These are phyloP conservation scores for Chinchilla lanigera DNA, from an alignment of 2,113 vertebrate species.

Conservation along the genomic window DNA sequence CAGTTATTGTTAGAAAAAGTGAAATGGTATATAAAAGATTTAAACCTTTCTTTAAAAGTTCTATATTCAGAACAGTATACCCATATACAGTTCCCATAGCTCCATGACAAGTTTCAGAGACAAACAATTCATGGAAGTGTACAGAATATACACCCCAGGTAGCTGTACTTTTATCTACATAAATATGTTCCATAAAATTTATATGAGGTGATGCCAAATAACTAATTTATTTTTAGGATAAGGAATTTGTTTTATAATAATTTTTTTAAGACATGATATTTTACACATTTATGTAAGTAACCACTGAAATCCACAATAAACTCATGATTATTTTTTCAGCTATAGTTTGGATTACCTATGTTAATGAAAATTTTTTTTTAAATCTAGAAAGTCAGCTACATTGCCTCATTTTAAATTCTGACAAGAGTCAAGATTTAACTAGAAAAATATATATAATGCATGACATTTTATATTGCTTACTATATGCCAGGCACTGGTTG, in stretches of 20 bases:
- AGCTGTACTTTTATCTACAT: not conserved
- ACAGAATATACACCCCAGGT: not conserved
- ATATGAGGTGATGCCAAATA: not conserved
- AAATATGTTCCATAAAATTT: not conserved
- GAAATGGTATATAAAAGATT: not conserved
- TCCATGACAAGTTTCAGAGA: not conserved
- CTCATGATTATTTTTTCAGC: not conserved
- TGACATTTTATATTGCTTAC: not conserved
- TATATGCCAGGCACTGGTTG: not conserved
- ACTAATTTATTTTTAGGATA: not conserved
- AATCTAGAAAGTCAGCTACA: not conserved
- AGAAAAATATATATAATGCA: not conserved
- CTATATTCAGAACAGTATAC: not conserved
- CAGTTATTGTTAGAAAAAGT: not conserved
- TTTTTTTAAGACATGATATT: not conserved
- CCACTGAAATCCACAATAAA: not conserved
- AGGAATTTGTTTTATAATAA: not conserved
- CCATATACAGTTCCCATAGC: not conserved
- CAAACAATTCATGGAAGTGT: not conserved
- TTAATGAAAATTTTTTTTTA: constrained; percentile 16
- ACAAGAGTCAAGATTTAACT: not conserved
- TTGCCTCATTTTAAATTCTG: constrained; percentile 22
- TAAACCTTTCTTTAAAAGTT: not conserved
- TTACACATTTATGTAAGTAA: constrained; percentile 31
- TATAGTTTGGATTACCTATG: not conserved